Percentiles rank a stretch among this genome's conserved stretches.
phyloP scores from a whole-genome alignment of 2,888 invertebrate species.

The Dorcus hopei region DNA sequence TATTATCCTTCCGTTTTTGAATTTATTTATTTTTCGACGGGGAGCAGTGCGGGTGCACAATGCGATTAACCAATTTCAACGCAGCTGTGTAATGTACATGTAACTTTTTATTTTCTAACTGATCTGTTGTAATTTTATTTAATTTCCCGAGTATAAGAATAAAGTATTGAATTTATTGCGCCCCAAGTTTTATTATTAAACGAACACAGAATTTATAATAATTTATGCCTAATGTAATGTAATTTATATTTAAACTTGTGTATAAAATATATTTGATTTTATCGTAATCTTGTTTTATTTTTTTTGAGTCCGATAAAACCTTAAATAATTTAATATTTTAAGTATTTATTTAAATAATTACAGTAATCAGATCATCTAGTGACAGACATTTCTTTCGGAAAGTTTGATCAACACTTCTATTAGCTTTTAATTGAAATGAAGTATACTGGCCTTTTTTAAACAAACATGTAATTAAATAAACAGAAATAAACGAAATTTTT shows the following conservation, averaged over 20 bases:
- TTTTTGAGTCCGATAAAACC: not conserved
- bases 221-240: slow-evolving; percentile 46
- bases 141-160: slow-evolving; percentile 4
- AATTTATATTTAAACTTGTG: slow-evolving; percentile 48
- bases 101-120: slow-evolving; percentile 4
- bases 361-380: no score
- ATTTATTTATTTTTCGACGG: slow-evolving; percentile 3
- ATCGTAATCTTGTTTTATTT: slow-evolving; percentile 30
- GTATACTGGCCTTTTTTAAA: no score
- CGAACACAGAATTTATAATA: slow-evolving; percentile 22
- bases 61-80: not conserved
- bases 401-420: no score
- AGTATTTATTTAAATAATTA: no score
- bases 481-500: no score
- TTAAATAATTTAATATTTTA: not conserved
- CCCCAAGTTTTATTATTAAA: slow-evolving; percentile 36
- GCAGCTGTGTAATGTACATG: not conserved
- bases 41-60: slow-evolving; percentile 5
- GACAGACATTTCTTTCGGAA: no score
- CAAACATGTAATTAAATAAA: no score
- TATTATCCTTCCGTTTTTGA: slow-evolving; percentile 9
- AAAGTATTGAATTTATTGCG: slow-evolving; percentile 1
- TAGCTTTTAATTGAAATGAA: no score
- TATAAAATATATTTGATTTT: slow-evolving; percentile 49
- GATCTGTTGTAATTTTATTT: slow-evolving; percentile 12